These are phyloP conservation scores for Zaprionus camerounensis DNA, from an alignment of 1,140 invertebrate species.

Conservation along the genomic window DNA sequence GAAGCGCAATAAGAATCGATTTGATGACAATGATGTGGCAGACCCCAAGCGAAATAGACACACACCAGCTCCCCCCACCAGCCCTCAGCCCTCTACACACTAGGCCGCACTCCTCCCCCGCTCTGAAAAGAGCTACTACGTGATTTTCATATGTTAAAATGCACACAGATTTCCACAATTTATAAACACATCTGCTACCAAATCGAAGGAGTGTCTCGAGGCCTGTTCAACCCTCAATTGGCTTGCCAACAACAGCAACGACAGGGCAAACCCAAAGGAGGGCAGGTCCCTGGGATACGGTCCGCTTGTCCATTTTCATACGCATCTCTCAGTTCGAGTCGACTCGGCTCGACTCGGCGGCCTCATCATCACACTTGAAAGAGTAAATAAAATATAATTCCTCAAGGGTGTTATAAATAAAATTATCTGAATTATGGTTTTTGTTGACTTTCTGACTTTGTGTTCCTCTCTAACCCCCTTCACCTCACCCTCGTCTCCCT, in stretches of 20 bases:
- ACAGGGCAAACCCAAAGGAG: slow-evolving; percentile 3
- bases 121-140: slow-evolving; percentile 38
- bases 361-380: slow-evolving; percentile 82
- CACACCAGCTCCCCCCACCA: neutral
- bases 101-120: neutral
- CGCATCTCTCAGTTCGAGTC: neutral
- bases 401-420: slow-evolving; percentile 84
- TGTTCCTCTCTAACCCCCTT: neutral
- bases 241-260: slow-evolving; percentile 6
- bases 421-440: slow-evolving; percentile 84
- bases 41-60: slow-evolving; percentile 14
- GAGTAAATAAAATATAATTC: slow-evolving; percentile 83
- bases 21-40: slow-evolving; percentile 55
- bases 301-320: slow-evolving; percentile 41
- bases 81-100: neutral
- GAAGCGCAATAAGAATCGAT: slow-evolving; percentile 15
- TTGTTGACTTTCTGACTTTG: slow-evolving; percentile 72
- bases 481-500: neutral
- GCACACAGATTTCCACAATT: slow-evolving; percentile 81
- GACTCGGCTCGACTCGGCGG: slow-evolving; percentile 39
- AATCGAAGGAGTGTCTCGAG: slow-evolving; percentile 68
- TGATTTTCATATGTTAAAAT: slow-evolving; percentile 75
- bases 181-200: slow-evolving; percentile 76
- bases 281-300: slow-evolving; percentile 41
- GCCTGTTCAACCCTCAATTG: slow-evolving; percentile 61